Evolutionary conservation across 2,888 invertebrate genomes (phyloP).

Genomic region (Eristalis pertinax): DNA sequence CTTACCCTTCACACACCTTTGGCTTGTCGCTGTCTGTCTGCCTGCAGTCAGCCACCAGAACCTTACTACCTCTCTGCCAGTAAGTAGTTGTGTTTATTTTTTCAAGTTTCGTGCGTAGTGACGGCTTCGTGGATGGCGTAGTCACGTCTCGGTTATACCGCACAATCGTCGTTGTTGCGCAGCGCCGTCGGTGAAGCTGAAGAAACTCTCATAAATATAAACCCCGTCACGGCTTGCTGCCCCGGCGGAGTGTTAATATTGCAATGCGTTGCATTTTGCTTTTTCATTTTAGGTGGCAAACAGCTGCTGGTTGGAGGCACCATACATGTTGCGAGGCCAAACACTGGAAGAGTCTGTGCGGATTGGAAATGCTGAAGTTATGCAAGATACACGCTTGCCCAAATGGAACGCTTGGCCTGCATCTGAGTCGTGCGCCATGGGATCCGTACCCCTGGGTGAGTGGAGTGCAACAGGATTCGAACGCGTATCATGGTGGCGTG

Average conservation of each 20-base stretch:
- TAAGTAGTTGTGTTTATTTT: conserved; percentile 37
- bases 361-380: conserved; percentile 77
- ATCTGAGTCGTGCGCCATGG: conserved; percentile 89
- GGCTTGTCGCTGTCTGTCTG: conserved; percentile 27
- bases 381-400: conserved; percentile 80
- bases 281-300: conserved; percentile 12
- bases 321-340: neutral
- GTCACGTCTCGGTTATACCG: conserved; percentile 43
- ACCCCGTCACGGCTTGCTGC: conserved; percentile 4
- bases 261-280: conserved; percentile 22
- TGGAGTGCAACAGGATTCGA: conserved; percentile 84
- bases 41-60: conserved; percentile 54
- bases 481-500: conserved; percentile 85
- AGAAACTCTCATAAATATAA: conserved; percentile 2
- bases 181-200: neutral
- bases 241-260: neutral
- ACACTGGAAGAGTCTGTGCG: neutral
- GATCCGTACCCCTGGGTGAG: conserved; percentile 91
- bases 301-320: neutral
- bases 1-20: conserved; percentile 38
- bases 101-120: conserved; percentile 55
- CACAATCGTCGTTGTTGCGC: conserved; percentile 27
- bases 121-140: conserved; percentile 40
- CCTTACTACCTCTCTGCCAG: conserved; percentile 27
- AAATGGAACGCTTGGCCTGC: conserved; percentile 86